phyloP scores from a whole-genome alignment of 2,113 vertebrate species.

The Capreolus pygargus region DNA sequence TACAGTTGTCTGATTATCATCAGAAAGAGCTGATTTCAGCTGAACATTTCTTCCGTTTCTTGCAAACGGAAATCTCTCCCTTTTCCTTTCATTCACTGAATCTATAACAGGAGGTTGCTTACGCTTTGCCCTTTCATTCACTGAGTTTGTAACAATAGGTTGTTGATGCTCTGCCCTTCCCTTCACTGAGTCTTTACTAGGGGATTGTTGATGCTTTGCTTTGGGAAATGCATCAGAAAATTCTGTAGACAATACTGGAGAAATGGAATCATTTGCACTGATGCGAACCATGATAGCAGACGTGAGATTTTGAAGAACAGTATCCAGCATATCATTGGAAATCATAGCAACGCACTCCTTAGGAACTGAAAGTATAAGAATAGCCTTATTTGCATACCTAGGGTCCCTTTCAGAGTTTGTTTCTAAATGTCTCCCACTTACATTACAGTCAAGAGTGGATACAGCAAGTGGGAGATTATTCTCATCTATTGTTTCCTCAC shows the following conservation, averaged over 20 bases:
- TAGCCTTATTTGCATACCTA: background rate
- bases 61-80: background rate
- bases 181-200: background rate
- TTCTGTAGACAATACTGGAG: background rate
- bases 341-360: background rate
- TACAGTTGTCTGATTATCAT: background rate
- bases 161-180: background rate
- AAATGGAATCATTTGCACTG: slow-evolving; percentile 8
- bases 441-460: background rate
- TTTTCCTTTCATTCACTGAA: background rate
- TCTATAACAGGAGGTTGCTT: background rate
- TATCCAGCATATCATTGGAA: slow-evolving; percentile 11
- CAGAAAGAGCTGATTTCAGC: background rate
- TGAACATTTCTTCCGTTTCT: background rate
- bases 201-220: background rate
- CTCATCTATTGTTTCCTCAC: background rate
- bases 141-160: background rate
- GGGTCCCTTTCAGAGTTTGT: background rate
- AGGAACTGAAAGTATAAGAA: background rate
- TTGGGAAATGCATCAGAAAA: background rate
- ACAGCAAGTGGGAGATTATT: background rate
- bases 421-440: background rate
- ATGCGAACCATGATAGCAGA: background rate
- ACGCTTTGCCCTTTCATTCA: background rate
- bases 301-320: slow-evolving; percentile 34